Base-by-base conservation (phyloP, 2,113 vertebrate genomes). In the Apteryx owenii region DNA sequence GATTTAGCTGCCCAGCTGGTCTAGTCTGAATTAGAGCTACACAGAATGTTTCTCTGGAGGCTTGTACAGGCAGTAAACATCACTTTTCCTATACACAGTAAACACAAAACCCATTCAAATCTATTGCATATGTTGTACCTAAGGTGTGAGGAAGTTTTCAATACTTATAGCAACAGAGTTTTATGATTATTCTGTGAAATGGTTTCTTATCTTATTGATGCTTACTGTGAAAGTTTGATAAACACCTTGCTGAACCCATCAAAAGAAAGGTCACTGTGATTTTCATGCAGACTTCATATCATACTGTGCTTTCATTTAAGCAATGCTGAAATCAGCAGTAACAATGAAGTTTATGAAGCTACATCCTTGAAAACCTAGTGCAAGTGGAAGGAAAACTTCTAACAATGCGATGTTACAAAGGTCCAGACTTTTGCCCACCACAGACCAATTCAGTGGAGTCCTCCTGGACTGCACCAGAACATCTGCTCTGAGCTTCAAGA, bases 1-100 rank as follows among this genome's bases (percentile, higher is more conserved):
- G 86, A 98, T 98, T 95, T 97, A 97, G 97, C 84, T 96, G 69
- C 78, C 93, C 96, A 98, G 85, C 92, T 98, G 96, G 95, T 95
- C 71, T 86, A 91, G 79, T 94, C 96, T 97, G 97, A 97, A 98
- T 97, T 97, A 94, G 97, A 97, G 90, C 66, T 58, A 65, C 42
- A 90, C 50, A 84, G 83, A 91, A 97, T 95, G 65, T 95, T 95
- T 95, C 95, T 96, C 81, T 71, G 72, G 93, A 96, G 95, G 78
- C 86, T 90, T 92, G 20, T 61, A 70, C 46, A 95, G 77, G 93
- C 70, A 93, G 75, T 94, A 96, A 91, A 90, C 51, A 90, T 50
- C 48, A 81, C 90, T 88, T 92, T 94, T 89, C 97, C 96, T 90
- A 71, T 29, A 79, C 80, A 81, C n/a, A 88, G 31, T 92, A 95